phyloP scores from a whole-genome alignment of 2,113 vertebrate genomes.

The Pan troglodytes region NHGRI_mPanTro3-v2.1_pri NC_072417.2:64847501-64848000 shows the following conservation, averaged over 20 bases:
- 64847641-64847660: background rate
- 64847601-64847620: background rate
- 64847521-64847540: background rate
- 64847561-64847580: background rate
- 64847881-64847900: background rate
- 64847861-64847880: background rate
- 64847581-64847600: background rate
- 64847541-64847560: background rate
- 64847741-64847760: background rate
- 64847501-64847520: background rate
- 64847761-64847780: background rate
- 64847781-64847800: background rate
- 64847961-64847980: background rate
- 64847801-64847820: background rate
- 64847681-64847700: background rate
- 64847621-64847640: background rate
- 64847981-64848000: constrained; percentile 2
- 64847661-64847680: background rate
- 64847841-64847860: background rate
- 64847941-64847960: constrained; percentile 21
- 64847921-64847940: background rate
- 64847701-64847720: background rate
- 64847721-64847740: background rate
- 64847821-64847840: background rate
- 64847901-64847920: background rate